Evolutionary conservation across 2,888 invertebrate species (phyloP).

Genomic region (Meloe dianella): DNA sequence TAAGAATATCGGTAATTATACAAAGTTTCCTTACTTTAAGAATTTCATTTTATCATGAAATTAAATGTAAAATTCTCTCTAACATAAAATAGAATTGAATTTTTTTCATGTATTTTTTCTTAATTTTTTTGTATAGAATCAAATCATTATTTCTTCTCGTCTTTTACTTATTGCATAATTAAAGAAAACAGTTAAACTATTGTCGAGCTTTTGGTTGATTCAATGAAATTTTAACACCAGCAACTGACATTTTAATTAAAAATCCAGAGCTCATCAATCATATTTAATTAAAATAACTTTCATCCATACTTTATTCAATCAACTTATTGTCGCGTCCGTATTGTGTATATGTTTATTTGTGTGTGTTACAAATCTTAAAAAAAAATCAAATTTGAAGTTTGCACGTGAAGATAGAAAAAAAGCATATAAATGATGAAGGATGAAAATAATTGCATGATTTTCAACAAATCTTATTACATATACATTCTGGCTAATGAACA

Average conservation of each 20-base stretch:
- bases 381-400: conserved; percentile 5
- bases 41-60: neutral
- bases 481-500: neutral
- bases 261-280: conserved; percentile 30
- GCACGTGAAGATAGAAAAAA: neutral
- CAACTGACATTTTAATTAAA: conserved; percentile 31
- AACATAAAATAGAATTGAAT: neutral
- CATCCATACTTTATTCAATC: conserved; percentile 27
- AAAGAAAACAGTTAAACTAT: conserved; percentile 26
- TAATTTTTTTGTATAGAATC: neutral
- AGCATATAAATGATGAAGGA: neutral
- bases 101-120: neutral
- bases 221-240: conserved; percentile 26
- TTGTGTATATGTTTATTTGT: conserved; percentile 5
- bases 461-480: neutral
- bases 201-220: conserved; percentile 19
- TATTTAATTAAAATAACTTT: conserved; percentile 30
- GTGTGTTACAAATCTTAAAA: conserved; percentile 13
- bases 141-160: neutral
- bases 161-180: conserved; percentile 12
- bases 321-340: conserved; percentile 23
- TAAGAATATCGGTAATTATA: neutral
- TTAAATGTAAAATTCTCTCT: neutral
- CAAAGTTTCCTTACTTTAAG: neutral
- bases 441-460: neutral